phyloP scores from a whole-genome alignment of 2,888 invertebrate species.

The Hybos culiciformis region DNA sequence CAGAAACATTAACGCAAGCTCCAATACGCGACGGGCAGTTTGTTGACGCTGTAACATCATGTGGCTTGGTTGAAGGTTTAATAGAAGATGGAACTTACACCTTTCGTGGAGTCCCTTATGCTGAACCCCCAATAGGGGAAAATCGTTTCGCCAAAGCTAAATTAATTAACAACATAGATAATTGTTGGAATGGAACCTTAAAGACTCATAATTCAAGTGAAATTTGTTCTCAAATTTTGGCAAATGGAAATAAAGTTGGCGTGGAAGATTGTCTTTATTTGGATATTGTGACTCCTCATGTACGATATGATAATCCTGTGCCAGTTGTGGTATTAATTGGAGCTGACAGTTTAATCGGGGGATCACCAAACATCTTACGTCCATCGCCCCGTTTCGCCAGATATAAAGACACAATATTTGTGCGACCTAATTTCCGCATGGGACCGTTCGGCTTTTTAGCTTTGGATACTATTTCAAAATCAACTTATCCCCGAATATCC shows the following conservation, averaged over 20 bases:
- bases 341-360: constrained; percentile 63
- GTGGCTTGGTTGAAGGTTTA: constrained; percentile 66
- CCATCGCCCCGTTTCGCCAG: constrained; percentile 66
- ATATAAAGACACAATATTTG: constrained; percentile 68
- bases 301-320: constrained; percentile 61
- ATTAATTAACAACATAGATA: constrained; percentile 48
- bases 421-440: constrained; percentile 72
- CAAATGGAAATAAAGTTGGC: constrained; percentile 52
- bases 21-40: constrained; percentile 59
- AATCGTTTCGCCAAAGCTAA: constrained; percentile 58
- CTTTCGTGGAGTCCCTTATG: constrained; percentile 72
- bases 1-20: constrained; percentile 42
- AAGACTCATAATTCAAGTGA: constrained; percentile 52
- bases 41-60: constrained; percentile 58
- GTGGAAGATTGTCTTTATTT: constrained; percentile 70
- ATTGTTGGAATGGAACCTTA: constrained; percentile 68
- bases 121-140: constrained; percentile 53
- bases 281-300: constrained; percentile 69
- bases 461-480: constrained; percentile 50
- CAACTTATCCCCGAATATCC: constrained; percentile 57
- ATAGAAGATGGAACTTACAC: constrained; percentile 65
- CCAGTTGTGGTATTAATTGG: constrained; percentile 75
- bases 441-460: constrained; percentile 73
- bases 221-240: constrained; percentile 55
- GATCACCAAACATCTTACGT: constrained; percentile 53